Evolutionary conservation across 1,140 invertebrate genomes (phyloP).

Genomic region (Andricus grossulariae): DNA sequence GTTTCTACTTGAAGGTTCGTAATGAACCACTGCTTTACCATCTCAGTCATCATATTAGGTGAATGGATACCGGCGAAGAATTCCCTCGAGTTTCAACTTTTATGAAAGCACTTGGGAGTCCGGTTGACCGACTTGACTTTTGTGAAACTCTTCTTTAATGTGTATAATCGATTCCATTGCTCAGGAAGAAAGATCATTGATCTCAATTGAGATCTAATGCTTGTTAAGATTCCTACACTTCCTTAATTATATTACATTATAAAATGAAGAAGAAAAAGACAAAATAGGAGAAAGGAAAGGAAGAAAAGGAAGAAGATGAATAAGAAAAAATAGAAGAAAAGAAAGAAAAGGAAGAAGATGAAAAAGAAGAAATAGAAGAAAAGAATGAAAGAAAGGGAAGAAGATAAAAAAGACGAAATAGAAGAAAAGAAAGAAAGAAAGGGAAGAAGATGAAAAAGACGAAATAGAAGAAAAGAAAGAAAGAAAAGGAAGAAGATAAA

Average conservation of each 20-base stretch:
- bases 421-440: too few species aligned
- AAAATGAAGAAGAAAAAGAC: background rate
- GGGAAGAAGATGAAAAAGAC: too few species aligned
- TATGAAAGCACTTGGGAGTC: constrained; percentile 39
- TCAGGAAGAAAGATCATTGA: constrained; percentile 4
- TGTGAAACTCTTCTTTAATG: constrained; percentile 38
- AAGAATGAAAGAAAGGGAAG: too few species aligned
- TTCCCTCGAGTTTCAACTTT: constrained; percentile 35
- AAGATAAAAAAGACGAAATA: too few species aligned
- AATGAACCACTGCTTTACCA: background rate
- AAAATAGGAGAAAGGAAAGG: too few species aligned
- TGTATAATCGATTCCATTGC: constrained; percentile 27
- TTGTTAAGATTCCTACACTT: background rate
- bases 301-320: too few species aligned
- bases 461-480: too few species aligned
- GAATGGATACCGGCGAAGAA: constrained; percentile 36
- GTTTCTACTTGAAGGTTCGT: background rate
- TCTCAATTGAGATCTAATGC: constrained; percentile 19
- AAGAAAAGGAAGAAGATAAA: too few species aligned
- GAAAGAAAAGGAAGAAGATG: too few species aligned
- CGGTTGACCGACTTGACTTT: constrained; percentile 44
- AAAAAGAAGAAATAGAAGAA: too few species aligned
- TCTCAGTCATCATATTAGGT: constrained; percentile 31
- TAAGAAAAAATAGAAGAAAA: too few species aligned
- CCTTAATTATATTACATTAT: background rate